Conservation (phyloP, 2,113 vertebrate species). For the Heterotilapia buettikoferi region DNA sequence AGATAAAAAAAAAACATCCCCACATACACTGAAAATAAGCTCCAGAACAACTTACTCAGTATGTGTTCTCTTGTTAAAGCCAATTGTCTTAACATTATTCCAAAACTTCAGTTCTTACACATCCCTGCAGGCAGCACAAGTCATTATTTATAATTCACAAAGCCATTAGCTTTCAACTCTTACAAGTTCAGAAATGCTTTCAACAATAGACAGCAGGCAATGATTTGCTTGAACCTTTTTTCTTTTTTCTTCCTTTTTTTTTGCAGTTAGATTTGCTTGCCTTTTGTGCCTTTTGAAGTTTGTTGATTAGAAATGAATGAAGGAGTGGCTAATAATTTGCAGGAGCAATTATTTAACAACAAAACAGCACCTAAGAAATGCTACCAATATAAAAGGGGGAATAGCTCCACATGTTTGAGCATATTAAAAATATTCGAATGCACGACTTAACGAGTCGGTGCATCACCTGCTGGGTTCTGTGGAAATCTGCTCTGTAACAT, state of each 20-base stretch:
- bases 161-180: conserved; percentile 51
- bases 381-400: not conserved
- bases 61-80: conserved; percentile 31
- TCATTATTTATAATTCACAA: conserved; percentile 59
- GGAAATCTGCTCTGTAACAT: not conserved
- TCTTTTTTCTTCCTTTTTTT: not conserved
- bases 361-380: not conserved
- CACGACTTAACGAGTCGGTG: not conserved
- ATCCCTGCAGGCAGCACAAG: conserved; percentile 23
- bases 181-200: conserved; percentile 38
- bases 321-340: not conserved
- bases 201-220: conserved; percentile 15
- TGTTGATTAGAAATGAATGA: conserved; percentile 19
- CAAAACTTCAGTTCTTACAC: conserved; percentile 16
- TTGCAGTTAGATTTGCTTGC: not conserved
- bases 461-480: not conserved
- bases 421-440: not conserved
- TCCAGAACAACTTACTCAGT: not conserved
- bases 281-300: conserved; percentile 33
- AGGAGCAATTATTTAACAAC: conserved; percentile 14
- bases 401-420: not conserved
- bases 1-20: not conserved
- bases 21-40: not conserved
- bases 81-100: conserved; percentile 8
- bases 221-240: conserved; percentile 9